Evolutionary conservation across 35 echinoderm and acorn worm species (phyloP).

Genomic region (Stichopus chloronotus): DNA sequence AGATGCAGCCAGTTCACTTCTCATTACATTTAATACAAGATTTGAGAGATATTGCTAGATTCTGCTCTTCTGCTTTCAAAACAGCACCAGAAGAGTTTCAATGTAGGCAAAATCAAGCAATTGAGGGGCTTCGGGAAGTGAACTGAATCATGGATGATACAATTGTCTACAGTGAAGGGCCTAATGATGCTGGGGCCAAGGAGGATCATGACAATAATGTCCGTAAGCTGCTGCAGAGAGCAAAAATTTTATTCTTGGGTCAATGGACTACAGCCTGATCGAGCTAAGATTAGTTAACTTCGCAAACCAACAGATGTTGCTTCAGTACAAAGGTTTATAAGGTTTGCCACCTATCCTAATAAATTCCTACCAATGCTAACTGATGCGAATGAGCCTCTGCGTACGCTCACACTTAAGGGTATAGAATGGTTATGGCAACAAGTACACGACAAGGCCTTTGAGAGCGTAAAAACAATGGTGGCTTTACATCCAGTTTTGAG

Average conservation of each 20-base stretch:
- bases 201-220: constrained; percentile 70
- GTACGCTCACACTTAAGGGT: background rate
- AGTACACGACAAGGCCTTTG: constrained; percentile 49
- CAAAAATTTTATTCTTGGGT: constrained; percentile 56
- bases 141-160: constrained; percentile 56
- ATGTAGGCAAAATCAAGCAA: constrained; percentile 43
- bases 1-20: constrained; percentile 39
- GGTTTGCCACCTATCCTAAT: constrained; percentile 72
- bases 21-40: constrained; percentile 72
- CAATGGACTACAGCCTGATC: constrained; percentile 71
- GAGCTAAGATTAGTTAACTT: constrained; percentile 60
- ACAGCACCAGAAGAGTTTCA: constrained; percentile 76
- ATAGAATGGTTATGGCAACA: constrained; percentile 69
- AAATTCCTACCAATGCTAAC: constrained; percentile 56
- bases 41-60: constrained; percentile 66
- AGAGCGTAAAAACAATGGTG: constrained; percentile 54
- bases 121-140: background rate
- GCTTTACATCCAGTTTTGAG: constrained; percentile 60
- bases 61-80: constrained; percentile 60
- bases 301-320: constrained; percentile 57
- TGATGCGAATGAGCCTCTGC: constrained; percentile 52
- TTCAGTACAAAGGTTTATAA: constrained; percentile 70
- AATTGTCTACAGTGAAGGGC: constrained; percentile 68
- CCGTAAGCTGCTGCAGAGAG: constrained; percentile 60
- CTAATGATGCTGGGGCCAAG: constrained; percentile 63